A percentile compares a stretch with the other conserved stretches of the same genome.
Evolutionary conservation across 2,888 invertebrate genomes (phyloP).

Genomic region (Stictocephala bisonia): DNA sequence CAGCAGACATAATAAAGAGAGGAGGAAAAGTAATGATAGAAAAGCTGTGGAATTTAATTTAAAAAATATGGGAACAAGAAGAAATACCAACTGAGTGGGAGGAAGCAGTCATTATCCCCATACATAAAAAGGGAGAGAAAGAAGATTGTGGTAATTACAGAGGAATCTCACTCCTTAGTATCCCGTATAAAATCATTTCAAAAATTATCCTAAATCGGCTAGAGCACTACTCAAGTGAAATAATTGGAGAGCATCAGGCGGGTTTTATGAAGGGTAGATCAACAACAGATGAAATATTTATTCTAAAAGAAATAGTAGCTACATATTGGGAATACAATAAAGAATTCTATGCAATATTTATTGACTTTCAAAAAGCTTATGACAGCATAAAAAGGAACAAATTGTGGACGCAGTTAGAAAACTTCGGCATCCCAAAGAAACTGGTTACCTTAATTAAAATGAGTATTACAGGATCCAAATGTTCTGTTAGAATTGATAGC

Average conservation of each 20-base stretch:
- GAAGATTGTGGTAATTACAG: slow-evolving; percentile 46
- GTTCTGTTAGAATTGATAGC: slow-evolving; percentile 43
- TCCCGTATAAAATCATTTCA: slow-evolving; percentile 46
- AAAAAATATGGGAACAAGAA: slow-evolving; percentile 39
- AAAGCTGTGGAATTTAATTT: slow-evolving; percentile 31
- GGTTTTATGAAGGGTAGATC: slow-evolving; percentile 18
- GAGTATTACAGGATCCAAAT: slow-evolving; percentile 30
- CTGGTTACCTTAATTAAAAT: slow-evolving; percentile 26
- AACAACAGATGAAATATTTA: not conserved
- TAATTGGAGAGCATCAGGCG: slow-evolving; percentile 45
- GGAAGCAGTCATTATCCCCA: slow-evolving; percentile 40
- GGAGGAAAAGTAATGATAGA: slow-evolving; percentile 27
- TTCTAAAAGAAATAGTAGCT: not conserved
- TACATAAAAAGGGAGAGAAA: slow-evolving; percentile 45
- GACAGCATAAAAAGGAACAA: slow-evolving; percentile 31
- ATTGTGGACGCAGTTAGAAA: slow-evolving; percentile 40
- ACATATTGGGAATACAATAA: slow-evolving; percentile 23
- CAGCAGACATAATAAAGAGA: slow-evolving; percentile 39
- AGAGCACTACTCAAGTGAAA: slow-evolving; percentile 1
- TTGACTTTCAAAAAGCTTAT: slow-evolving; percentile 36
- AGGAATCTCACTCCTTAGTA: slow-evolving; percentile 46
- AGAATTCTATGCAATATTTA: slow-evolving; percentile 26
- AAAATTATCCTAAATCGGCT: slow-evolving; percentile 42
- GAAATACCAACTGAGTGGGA: slow-evolving; percentile 27
- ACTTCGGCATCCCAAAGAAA: slow-evolving; percentile 45